Base-by-base conservation (phyloP, 2,888 invertebrate genomes). In the Sisyra nigra region DNA sequence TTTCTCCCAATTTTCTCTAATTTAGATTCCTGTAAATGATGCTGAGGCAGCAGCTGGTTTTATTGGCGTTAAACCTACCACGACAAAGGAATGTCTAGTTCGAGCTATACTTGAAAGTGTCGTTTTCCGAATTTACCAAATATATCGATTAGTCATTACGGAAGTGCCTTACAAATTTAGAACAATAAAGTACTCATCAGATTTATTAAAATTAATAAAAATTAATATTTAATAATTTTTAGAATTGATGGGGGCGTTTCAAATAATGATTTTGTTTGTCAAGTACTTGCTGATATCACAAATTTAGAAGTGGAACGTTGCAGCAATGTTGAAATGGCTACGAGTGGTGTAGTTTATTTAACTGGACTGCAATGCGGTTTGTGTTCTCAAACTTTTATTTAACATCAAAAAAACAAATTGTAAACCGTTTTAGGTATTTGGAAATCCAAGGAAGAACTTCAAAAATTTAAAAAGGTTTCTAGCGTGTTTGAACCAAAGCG, bases 191-290 rank as follows among this genome's bases (percentile, higher is more conserved):
- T 82, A 60, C 10, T n/a, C n/a, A n/a, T n/a, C n/a, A n/a, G n/a
- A n/a, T n/a, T n/a, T n/a, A n/a, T n/a, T n/a, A n/a, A n/a, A n/a
- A n/a, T n/a, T n/a, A n/a, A n/a, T n/a, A n/a, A n/a, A n/a, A n/a
- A n/a, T n/a, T n/a, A n/a, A n/a, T n/a, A n/a, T n/a, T n/a, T n/a
- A n/a, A n/a, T n/a, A n/a, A n/a, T 38, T 66, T 67, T 6, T 61
- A 93, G 94, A 55, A 74, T 91, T 46, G 91, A 94, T 61, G 96
- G 96, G 2, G 96, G 96, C n/a, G 92, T 96, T n/a, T 82, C 92
- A 0, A 78, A 77, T 48, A 96, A 93, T 60, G 80, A 92, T 62
- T 96, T 96, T 57, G 68, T 96, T 35, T 79, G 87, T 52, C 93
- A 94, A 60, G 64, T 87, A 45, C 70, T 96, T 49, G 78, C 93